A percentile compares a stretch with the other conserved stretches of the same genome.
Evolutionary conservation across 2,797 vertebrate genomes (phyloP).

Genomic region (Moxostoma hubbsi): DNA sequence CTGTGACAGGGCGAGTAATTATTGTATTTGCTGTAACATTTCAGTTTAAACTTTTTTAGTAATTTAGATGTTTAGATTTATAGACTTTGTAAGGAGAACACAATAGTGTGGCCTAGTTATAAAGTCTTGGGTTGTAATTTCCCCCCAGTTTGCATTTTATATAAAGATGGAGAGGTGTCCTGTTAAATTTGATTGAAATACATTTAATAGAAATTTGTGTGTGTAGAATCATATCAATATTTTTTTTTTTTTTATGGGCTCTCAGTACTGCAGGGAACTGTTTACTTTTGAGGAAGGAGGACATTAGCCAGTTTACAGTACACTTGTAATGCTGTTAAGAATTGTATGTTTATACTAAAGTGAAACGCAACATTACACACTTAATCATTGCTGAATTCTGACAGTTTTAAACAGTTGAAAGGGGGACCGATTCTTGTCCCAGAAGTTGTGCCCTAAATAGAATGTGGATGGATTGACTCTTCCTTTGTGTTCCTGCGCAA

Average conservation of each 20-base stretch:
- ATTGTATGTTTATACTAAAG: neutral
- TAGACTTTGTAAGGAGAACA: neutral
- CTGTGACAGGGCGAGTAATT: neutral
- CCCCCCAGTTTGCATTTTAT: no score
- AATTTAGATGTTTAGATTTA: neutral
- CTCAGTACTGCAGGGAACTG: neutral
- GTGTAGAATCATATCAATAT: neutral
- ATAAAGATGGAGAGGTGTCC: no score
- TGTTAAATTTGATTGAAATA: neutral
- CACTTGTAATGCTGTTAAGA: neutral
- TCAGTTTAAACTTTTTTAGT: neutral
- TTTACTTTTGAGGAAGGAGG: neutral
- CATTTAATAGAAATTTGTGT: neutral
- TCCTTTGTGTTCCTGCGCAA: neutral
- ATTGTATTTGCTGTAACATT: slow-evolving; percentile 5
- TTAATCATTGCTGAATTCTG: slow-evolving; percentile 13
- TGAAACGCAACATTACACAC: neutral
- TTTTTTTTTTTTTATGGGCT: neutral
- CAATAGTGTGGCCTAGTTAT: neutral
- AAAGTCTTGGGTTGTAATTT: neutral
- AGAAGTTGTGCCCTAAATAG: neutral
- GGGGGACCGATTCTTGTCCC: neutral
- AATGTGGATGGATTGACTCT: neutral
- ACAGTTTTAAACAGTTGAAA: neutral
- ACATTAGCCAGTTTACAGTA: neutral